These are phyloP conservation scores for Osmerus mordax DNA, from an alignment of 2,113 vertebrate species.

Conservation along the genomic window DNA sequence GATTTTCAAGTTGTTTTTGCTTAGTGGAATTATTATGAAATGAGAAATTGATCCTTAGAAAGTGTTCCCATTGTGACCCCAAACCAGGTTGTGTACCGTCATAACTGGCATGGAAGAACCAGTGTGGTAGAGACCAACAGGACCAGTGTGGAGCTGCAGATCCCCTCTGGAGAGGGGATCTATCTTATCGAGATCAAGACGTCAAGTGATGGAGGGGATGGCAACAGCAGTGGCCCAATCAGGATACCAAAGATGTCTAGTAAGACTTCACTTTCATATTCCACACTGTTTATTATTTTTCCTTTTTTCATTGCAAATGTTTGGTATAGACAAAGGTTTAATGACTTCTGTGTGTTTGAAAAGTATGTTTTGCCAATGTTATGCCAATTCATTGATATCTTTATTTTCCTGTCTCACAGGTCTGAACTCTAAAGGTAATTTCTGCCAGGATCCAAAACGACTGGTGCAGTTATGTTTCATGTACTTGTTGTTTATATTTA, in stretches of 20 bases:
- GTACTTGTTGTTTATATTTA: constrained; percentile 40
- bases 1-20: no score
- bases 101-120: constrained; percentile 77
- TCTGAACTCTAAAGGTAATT: constrained; percentile 65
- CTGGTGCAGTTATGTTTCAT: constrained; percentile 42
- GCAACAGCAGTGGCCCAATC: constrained; percentile 85
- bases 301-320: no score
- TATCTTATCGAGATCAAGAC: constrained; percentile 86
- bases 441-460: constrained; percentile 39
- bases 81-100: constrained; percentile 79
- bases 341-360: constrained; percentile 20
- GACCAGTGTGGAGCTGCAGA: constrained; percentile 81
- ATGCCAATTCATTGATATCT: neutral
- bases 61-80: neutral
- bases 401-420: constrained; percentile 48
- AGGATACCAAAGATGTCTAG: constrained; percentile 87
- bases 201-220: constrained; percentile 82
- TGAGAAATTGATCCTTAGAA: no score
- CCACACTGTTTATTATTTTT: no score
- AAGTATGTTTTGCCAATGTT: neutral
- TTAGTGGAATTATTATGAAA: no score
- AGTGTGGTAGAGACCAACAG: constrained; percentile 83
- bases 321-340: no score
- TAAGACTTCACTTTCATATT: constrained; percentile 55
- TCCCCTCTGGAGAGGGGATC: constrained; percentile 79